Evolutionary conservation across 2,113 vertebrate species (phyloP).

Genomic region (Bos indicus): DNA sequence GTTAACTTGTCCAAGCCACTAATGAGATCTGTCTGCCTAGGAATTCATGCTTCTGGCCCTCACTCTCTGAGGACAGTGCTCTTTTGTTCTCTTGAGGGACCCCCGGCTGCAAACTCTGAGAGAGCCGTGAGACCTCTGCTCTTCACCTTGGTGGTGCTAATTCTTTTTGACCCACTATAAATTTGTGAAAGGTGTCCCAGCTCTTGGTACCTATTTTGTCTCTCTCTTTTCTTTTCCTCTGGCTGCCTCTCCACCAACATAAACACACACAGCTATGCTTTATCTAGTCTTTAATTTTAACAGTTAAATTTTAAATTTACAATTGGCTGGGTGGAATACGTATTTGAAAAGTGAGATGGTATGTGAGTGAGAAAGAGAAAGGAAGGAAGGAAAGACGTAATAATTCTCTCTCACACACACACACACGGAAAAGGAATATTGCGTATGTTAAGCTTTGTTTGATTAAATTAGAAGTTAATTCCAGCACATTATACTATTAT

Average conservation of each 20-base stretch:
- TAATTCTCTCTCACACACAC: background rate
- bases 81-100: background rate
- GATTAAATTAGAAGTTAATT: background rate
- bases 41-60: background rate
- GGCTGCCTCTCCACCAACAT: background rate
- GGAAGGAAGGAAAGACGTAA: background rate
- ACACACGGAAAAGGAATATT: too few species aligned
- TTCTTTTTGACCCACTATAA: background rate
- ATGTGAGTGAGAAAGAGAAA: background rate
- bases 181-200: background rate
- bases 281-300: constrained; percentile 15
- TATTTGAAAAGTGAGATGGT: background rate
- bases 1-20: background rate
- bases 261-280: background rate
- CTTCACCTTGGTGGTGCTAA: background rate
- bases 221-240: background rate
- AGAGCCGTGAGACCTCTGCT: background rate
- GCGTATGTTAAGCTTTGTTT: background rate
- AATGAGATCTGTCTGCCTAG: background rate
- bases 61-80: background rate
- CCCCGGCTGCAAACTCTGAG: background rate
- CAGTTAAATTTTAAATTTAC: background rate
- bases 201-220: background rate
- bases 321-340: background rate
- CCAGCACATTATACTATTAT: background rate